Evolutionary conservation across 2,888 invertebrate genomes (phyloP).

Genomic region (Sphecodes monilicornis): DNA sequence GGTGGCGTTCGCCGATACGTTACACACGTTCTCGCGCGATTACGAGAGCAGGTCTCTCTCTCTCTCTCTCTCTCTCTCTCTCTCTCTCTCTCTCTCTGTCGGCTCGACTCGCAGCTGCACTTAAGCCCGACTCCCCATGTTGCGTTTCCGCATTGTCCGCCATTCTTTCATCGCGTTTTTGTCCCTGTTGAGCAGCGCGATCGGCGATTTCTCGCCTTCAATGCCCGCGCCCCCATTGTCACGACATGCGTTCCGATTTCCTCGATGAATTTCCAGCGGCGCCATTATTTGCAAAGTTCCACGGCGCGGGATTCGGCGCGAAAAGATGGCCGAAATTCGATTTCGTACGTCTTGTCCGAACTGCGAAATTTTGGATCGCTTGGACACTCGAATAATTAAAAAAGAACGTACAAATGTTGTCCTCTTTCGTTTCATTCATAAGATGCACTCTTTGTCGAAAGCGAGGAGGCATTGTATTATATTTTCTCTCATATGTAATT

Average conservation of each 20-base stretch:
- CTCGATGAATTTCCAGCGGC: conserved; percentile 27
- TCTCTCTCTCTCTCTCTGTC: neutral
- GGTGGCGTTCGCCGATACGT: conserved; percentile 37
- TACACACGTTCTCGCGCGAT: conserved; percentile 37
- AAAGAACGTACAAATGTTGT: neutral
- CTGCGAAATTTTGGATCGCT: neutral
- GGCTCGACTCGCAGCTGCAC: conserved; percentile 51
- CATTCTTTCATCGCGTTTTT: conserved; percentile 28
- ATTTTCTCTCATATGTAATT: no score
- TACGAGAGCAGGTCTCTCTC: conserved; percentile 34
- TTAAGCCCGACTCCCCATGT: conserved; percentile 41
- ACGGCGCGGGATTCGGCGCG: neutral
- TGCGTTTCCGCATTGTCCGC: conserved; percentile 64
- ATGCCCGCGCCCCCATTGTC: conserved; percentile 28
- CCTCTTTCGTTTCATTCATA: neutral
- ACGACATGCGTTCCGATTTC: conserved; percentile 24
- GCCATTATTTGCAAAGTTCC: conserved; percentile 3
- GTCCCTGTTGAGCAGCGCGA: conserved; percentile 13
- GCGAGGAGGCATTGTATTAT: no score
- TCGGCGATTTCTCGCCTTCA: conserved; percentile 54
- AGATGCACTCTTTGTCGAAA: no score
- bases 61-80: neutral
- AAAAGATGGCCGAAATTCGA: neutral
- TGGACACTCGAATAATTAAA: neutral
- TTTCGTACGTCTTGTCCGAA: neutral